Base-by-base conservation (phyloP, 2,888 invertebrate species). In the Drosophila tripunctata region DNA sequence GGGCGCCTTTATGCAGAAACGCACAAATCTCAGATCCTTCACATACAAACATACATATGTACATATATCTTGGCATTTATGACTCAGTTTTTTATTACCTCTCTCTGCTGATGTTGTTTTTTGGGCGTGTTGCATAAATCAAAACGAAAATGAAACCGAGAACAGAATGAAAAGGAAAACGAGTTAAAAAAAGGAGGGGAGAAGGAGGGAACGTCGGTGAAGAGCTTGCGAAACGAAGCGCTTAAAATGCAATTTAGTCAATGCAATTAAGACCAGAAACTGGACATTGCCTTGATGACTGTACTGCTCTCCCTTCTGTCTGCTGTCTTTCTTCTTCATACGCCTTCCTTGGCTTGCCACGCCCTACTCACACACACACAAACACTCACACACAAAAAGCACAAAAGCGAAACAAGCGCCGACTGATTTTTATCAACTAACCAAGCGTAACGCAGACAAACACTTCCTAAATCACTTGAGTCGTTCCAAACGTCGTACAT, bases 391-490 rank as follows among this genome's bases (percentile, higher is more conserved):
- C n/a, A n/a, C n/a, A 17, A 36, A n/a, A 14, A 50, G 55, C 56
- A 57, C 51, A 75, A 70, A 63, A 65, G 60, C 75, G 24, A 56
- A 69, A 61, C 66, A 64, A 72, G 52, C 67, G 71, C 71, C 77
- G 81, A 79, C 81, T 79, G 89, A 89, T 89, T 89, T 88, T 81
- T 89, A 89, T 89, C 89, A 87, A 87, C 89, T 89, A 89, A 87
- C 89, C 89, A 89, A 89, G 89, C 89, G 87, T 87, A 87, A 88
- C 87, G 80, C 80, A 83, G 80, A 85, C 87, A 89, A 89, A 89
- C 89, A 89, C 89, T 89, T 89, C 88, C 89, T 89, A 89, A 89
- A 89, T 89, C 89, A 89, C 87, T 87, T 78, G 81, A 77, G 71
- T 77, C 57, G 73, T 56, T 70, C 67, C 57, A 62, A 62, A 50